Evolutionary conservation across 2,888 invertebrate species (phyloP), one percentile per base, ranked within the genome.

Genomic region (Drosophila maculinotata): DNA sequence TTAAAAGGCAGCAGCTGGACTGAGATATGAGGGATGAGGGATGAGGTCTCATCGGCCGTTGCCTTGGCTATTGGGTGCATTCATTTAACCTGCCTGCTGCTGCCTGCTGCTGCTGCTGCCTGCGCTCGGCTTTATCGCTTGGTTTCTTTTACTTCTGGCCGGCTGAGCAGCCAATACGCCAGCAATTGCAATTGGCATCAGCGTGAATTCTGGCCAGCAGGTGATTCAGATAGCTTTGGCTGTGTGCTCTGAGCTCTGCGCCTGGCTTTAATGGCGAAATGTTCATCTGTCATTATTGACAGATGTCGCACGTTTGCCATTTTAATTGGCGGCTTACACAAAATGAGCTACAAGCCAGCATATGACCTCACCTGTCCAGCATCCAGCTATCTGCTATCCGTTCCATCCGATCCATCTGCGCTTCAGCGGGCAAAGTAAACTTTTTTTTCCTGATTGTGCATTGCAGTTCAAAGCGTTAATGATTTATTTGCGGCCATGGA

Each of bases 271-370:
- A 69, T 70, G 79, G 77, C 76, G 67, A 87, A 87, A 85, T 87
- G 84, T 76, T 73, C 84, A 85, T 85, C 80, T 87, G 87, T 85
- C 84, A 85, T 85, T 85, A 85, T 83, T 85, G 84, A 87, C 84
- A 85, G 87, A 84, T 73, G 86, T 76, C 69, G 86, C 75, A 71
- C 75, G 80, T 80, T 76, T 85, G 83, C 80, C 87, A 83, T 83
- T 85, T 85, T 87, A 85, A 87, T 85, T 85, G 84, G 86, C 83
- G 78, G 78, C 87, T 82, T 85, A 82, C 66, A 77, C 69, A 71
- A 77, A 87, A 84, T 82, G 86, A 79, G 76, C 75, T 70, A 72
- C 64, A 49, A 20, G 20, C 20, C 57, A 38, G 57, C 56, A 58
- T 57, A 39, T 64, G 81, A 69, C 76, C 76, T 53, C 15, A 23